Percentiles rank a stretch among this genome's conserved stretches.
These are phyloP conservation scores for Mythimna ferrago DNA, from an alignment of 2,888 invertebrate genomes.

Conservation along the genomic window DNA sequence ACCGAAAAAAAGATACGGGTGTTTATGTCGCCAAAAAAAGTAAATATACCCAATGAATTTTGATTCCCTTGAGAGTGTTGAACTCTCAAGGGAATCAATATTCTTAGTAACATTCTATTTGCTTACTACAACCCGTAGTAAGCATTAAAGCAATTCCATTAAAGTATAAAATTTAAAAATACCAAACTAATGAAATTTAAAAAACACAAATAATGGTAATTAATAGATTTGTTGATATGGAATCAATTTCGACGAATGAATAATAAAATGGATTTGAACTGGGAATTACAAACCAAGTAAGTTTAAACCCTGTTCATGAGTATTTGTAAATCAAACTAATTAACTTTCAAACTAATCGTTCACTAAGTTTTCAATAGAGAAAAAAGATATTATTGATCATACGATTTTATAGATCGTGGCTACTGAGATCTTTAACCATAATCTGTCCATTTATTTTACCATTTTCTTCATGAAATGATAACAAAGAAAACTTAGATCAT, in stretches of 20 bases:
- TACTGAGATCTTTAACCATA: too few species aligned
- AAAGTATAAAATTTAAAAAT: neutral
- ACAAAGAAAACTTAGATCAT: too few species aligned
- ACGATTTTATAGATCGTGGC: neutral
- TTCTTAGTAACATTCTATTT: too few species aligned
- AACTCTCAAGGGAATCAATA: too few species aligned
- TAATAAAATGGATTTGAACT: slow-evolving; percentile 21
- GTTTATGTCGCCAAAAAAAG: too few species aligned
- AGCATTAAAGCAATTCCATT: neutral
- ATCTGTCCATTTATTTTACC: too few species aligned
- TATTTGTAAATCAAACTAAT: slow-evolving; percentile 35
- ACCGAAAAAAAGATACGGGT: too few species aligned
- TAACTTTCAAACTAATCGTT: slow-evolving; percentile 11
- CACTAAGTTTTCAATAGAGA: neutral
- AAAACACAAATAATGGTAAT: neutral
- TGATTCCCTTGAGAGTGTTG: too few species aligned
- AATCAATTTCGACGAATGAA: slow-evolving; percentile 34
- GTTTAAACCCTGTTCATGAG: slow-evolving; percentile 3
- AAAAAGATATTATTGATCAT: neutral
- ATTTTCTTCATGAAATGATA: too few species aligned
- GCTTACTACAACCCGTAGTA: neutral
- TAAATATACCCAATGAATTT: too few species aligned
- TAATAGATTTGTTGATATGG: slow-evolving; percentile 27
- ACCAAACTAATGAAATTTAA: neutral
- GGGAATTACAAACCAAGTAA: slow-evolving; percentile 14